Base-by-base conservation (phyloP, 2,113 vertebrate species). In the Cavia porcellus region DNA sequence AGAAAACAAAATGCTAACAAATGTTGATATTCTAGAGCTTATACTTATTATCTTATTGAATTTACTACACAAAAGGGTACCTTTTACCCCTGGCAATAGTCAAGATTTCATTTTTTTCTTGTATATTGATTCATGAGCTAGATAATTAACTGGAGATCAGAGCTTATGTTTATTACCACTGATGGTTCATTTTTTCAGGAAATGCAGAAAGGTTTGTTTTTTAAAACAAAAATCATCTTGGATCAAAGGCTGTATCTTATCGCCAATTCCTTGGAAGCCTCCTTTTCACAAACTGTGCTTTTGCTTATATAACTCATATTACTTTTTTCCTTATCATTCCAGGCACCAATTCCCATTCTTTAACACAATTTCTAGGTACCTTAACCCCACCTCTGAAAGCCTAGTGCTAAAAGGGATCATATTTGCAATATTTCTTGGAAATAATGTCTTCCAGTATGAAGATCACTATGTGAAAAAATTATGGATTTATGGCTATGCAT, bases 371-470 rank as follows among this genome's bases (percentile, higher is more conserved):
- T 3, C 17, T 57, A 2, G 38, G 30, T 52, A 30, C 22, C 61
- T 28, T 77, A 62, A 45, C 30, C 25, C 42, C 74, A 61, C 45
- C 50, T 55, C 22, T 12, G 59, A 88, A 32, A 13, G 1, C 55
- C 22, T 91, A 30, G 10, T 70, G 35, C 24, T 86, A 25, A 0
- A 0, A 30, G 24, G 13, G 14, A 42, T 30, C 35, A 75, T 42
- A 91, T 61, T 75, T 81, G 4, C 47, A 59, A 28, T 57, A 77
- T 96, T 81, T 96, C 55, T 38, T 74, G 81, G 35, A 94, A 95
- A 81, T 84, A 62, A 15, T 85, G 20, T 70, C 81, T 95, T 82
- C 25, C 11, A 87, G 24, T 25, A 45, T 2, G 68, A 79, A 83
- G 25, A 87, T 83, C 19, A 20, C n/a, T n/a, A 14, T 2, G 1